phyloP scores from a whole-genome alignment of 2,113 vertebrate genomes.

The Centropus unirufus region DNA sequence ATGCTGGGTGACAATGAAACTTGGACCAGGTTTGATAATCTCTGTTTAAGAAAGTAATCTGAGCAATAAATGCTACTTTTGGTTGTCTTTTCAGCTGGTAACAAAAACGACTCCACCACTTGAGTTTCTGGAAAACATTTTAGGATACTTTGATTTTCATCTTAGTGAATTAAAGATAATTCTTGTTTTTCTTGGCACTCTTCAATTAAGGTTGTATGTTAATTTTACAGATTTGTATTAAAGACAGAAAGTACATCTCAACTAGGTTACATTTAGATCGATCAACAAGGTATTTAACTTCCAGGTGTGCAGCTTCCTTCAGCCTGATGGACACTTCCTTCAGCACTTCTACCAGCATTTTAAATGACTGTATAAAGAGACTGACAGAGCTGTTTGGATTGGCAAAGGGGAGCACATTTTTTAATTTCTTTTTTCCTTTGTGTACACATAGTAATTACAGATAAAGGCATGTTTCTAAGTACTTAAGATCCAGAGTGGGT shows the following conservation, averaged over 20 bases:
- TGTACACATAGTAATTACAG: background rate
- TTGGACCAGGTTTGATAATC: background rate
- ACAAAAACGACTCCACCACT: background rate
- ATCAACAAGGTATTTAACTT: background rate
- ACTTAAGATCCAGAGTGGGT: conserved; percentile 31
- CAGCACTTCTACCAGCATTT: background rate
- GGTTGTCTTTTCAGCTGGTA: background rate
- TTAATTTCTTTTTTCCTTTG: background rate
- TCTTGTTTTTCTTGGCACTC: background rate
- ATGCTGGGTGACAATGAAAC: conserved; percentile 10
- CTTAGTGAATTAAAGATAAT: background rate
- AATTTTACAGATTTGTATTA: background rate
- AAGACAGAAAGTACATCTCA: background rate
- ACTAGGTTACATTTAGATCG: background rate
- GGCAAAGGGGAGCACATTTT: background rate
- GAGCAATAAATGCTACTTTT: background rate
- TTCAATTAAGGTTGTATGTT: background rate
- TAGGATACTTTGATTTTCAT: background rate
- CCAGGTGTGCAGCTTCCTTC: background rate
- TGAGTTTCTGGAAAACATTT: background rate
- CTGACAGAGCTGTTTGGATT: background rate
- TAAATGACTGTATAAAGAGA: background rate
- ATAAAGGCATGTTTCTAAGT: background rate
- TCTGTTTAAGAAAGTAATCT: background rate
- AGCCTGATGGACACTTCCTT: background rate